Conservation (phyloP, 2,113 vertebrate genomes). For the Eudorcas thomsonii region DNA sequence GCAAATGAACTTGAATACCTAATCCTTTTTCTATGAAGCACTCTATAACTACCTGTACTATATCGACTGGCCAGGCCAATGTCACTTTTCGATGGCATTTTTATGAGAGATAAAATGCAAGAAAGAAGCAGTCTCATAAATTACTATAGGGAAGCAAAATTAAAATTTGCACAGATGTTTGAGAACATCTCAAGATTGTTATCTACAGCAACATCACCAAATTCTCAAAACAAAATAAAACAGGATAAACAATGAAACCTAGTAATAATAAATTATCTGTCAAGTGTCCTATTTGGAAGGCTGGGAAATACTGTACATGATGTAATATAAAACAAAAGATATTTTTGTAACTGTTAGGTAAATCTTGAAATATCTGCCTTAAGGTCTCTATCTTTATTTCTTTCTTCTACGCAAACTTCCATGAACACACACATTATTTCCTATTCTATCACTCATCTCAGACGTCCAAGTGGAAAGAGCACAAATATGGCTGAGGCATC, state of each 20-base stretch:
- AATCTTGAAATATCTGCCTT: neutral
- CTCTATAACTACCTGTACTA: neutral
- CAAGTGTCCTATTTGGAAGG: neutral
- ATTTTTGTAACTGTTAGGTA: neutral
- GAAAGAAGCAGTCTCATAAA: neutral
- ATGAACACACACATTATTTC: neutral
- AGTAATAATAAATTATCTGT: neutral
- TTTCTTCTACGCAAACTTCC: neutral
- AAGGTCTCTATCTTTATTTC: neutral
- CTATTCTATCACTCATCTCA: neutral
- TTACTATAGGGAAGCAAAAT: neutral
- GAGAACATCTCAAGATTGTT: neutral
- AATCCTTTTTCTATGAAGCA: neutral
- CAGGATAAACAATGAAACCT: neutral
- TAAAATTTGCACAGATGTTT: neutral
- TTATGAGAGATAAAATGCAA: neutral
- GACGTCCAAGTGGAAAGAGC: neutral
- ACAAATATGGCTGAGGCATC: neutral
- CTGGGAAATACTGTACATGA: neutral
- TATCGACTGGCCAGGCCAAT: neutral
- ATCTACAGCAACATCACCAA: neutral
- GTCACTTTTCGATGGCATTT: neutral
- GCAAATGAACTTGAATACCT: neutral
- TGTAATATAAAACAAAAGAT: neutral
- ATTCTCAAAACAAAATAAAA: conserved; percentile 31